phyloP scores from a whole-genome alignment of 2,113 vertebrate genomes.

The Mustela lutreola region DNA sequence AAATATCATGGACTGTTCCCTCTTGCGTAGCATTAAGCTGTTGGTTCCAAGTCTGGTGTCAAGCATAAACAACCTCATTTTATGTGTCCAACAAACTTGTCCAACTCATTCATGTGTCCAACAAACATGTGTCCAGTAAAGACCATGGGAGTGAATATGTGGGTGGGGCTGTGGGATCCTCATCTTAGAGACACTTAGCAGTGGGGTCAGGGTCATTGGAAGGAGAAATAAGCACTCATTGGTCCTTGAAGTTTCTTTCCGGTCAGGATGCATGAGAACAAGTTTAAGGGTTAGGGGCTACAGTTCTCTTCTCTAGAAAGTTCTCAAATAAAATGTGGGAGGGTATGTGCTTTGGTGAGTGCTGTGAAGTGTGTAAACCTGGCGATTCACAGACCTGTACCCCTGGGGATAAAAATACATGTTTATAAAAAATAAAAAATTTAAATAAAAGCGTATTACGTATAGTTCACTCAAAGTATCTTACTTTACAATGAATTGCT shows the following conservation, averaged over 20 bases:
- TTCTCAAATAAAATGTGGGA: constrained; percentile 61
- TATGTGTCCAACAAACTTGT: not conserved
- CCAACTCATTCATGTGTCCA: not conserved
- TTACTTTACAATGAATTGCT: not conserved
- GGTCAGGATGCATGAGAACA: not conserved
- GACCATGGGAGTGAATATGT: not conserved
- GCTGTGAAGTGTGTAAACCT: too few species aligned
- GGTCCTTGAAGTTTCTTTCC: not conserved
- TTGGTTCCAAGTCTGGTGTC: not conserved
- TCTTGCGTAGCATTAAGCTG: not conserved
- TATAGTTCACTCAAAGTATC: constrained; percentile 22
- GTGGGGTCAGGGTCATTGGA: not conserved
- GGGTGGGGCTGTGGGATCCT: not conserved
- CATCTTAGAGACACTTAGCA: too few species aligned
- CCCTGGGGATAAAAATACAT: too few species aligned
- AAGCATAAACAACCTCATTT: not conserved
- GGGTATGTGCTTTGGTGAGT: too few species aligned
- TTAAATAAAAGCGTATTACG: constrained; percentile 1
- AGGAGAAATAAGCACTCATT: not conserved
- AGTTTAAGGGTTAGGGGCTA: not conserved
- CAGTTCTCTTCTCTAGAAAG: constrained; percentile 26
- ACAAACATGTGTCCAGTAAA: not conserved
- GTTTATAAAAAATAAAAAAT: too few species aligned
- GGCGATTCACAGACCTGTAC: too few species aligned
- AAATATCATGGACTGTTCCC: not conserved